Conservation (phyloP, 2,797 vertebrate species). For the Anolis apletophallus region DNA sequence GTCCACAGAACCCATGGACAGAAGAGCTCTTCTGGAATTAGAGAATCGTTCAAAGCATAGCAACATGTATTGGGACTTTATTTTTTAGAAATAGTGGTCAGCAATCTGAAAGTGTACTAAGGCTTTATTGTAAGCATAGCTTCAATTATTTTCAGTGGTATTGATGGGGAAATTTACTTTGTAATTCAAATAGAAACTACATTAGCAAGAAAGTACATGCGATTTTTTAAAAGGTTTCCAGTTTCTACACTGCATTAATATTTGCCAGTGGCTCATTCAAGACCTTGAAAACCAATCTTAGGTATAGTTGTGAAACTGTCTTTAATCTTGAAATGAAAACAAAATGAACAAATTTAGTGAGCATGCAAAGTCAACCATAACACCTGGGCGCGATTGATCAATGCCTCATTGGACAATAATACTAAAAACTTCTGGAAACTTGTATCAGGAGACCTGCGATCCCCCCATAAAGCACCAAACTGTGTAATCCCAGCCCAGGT, state of each 20-base stretch:
- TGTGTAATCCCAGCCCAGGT: too few species aligned
- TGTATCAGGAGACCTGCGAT: too few species aligned
- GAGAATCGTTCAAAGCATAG: constrained; percentile 33
- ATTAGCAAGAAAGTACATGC: background rate
- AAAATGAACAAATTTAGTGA: background rate
- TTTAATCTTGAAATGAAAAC: constrained; percentile 3
- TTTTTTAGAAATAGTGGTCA: background rate
- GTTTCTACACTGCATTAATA: background rate
- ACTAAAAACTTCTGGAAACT: too few species aligned
- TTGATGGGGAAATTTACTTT: background rate
- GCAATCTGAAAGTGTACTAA: background rate
- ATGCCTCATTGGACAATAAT: too few species aligned
- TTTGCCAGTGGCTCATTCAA: background rate
- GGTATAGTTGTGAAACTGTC: background rate
- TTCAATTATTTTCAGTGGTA: background rate
- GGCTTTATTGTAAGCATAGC: background rate
- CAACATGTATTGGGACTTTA: constrained; percentile 7
- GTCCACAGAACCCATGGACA: constrained; percentile 55
- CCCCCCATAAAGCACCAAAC: too few species aligned
- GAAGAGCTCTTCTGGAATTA: constrained; percentile 13
- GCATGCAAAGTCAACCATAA: constrained; percentile 4
- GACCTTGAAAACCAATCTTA: background rate
- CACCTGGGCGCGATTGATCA: too few species aligned
- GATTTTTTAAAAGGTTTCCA: background rate
- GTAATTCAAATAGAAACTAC: constrained; percentile 4